phyloP scores from a whole-genome alignment of 2,113 vertebrate species.

The Gavialis gangeticus region DNA sequence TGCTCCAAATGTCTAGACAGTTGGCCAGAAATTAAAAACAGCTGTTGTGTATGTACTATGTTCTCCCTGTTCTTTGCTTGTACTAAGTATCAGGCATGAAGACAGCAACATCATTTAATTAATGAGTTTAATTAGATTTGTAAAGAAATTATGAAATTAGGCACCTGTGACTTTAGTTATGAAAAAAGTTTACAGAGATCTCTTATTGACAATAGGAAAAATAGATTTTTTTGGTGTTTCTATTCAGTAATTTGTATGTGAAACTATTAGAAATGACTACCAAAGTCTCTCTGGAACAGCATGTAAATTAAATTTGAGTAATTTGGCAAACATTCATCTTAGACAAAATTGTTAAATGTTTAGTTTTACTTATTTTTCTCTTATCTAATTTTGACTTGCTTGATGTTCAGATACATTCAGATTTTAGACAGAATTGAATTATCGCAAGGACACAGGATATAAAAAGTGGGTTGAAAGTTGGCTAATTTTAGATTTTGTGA shows the following conservation, averaged over 20 bases:
- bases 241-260: background rate
- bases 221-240: background rate
- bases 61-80: conserved; percentile 15
- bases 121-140: conserved; percentile 48
- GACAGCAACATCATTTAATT: conserved; percentile 28
- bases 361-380: background rate
- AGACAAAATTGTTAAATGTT: background rate
- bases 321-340: background rate
- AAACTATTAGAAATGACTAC: background rate
- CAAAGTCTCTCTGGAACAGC: background rate
- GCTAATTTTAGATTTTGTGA: background rate
- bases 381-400: background rate
- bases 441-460: background rate
- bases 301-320: background rate
- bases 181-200: background rate
- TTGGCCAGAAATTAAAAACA: conserved; percentile 52
- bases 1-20: conserved; percentile 18
- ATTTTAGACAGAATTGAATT: background rate
- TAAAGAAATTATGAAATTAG: conserved; percentile 36
- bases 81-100: conserved; percentile 34
- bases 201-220: background rate
- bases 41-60: conserved; percentile 33
- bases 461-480: background rate
- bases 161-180: conserved; percentile 22
- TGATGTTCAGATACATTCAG: background rate